Percentiles rank a stretch among this genome's conserved stretches.
Evolutionary conservation across 1,140 invertebrate genomes (phyloP).

Genomic region (Atta colombica): DNA sequence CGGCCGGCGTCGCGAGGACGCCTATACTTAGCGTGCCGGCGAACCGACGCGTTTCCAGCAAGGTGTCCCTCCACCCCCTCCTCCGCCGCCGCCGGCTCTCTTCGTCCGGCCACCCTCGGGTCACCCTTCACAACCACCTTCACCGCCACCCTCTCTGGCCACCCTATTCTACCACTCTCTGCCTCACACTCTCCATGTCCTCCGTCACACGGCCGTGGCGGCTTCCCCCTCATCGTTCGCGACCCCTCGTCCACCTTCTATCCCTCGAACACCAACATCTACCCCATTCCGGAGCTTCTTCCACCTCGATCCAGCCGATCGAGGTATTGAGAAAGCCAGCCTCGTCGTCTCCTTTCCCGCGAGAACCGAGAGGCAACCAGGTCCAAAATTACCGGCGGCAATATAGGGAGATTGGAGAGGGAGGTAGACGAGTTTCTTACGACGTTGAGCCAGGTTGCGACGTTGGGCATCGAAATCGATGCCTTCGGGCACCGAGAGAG

Average conservation of each 20-base stretch:
- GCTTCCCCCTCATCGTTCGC: constrained; percentile 47
- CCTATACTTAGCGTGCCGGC: constrained; percentile 86
- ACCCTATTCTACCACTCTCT: constrained; percentile 59
- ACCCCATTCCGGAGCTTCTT: constrained; percentile 66
- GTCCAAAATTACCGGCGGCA: constrained; percentile 62
- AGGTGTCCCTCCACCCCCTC: constrained; percentile 75
- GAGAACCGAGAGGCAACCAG: constrained; percentile 37
- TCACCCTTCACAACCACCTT: constrained; percentile 73
- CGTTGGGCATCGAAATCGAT: constrained; percentile 70
- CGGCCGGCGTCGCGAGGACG: constrained; percentile 86
- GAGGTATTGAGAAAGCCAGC: constrained; percentile 42
- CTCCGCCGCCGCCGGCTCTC: constrained; percentile 51
- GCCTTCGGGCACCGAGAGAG: constrained; percentile 66
- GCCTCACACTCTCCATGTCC: constrained; percentile 66
- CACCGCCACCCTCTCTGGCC: constrained; percentile 69
- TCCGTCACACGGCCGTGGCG: constrained; percentile 73
- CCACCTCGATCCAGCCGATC: constrained; percentile 57
- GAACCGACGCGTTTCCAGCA: constrained; percentile 84
- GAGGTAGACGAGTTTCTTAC: constrained; percentile 56
- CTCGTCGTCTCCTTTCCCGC: constrained; percentile 22
- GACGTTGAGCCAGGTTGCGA: constrained; percentile 60
- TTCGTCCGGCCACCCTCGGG: constrained; percentile 75
- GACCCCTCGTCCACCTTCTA: constrained; percentile 49
- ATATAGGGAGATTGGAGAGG: neutral
- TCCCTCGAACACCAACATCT: constrained; percentile 43